phyloP scores from a whole-genome alignment of 2,113 vertebrate species.

The Anoura caudifer region DNA sequence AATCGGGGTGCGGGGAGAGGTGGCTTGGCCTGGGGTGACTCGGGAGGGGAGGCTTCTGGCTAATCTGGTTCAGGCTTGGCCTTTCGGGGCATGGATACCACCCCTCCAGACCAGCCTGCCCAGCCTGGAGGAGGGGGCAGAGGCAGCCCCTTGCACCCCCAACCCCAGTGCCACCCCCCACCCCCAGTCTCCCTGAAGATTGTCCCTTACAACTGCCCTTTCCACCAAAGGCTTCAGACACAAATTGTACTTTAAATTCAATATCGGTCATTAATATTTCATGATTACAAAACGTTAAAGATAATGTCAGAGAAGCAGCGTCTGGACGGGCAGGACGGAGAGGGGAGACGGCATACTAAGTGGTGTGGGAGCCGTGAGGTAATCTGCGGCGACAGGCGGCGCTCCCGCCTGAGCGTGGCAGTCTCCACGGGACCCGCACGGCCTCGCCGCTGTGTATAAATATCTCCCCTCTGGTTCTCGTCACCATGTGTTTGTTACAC shows the following conservation, averaged over 20 bases:
- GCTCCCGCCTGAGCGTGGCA: slow-evolving; percentile 57
- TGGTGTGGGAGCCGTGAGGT: slow-evolving; percentile 67
- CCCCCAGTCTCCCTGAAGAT: slow-evolving; percentile 51
- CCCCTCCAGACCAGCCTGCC: background rate
- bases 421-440: slow-evolving; percentile 69
- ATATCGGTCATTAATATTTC: slow-evolving; percentile 88
- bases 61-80: background rate
- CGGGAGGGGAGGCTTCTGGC: background rate
- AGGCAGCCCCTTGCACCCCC: fast-evolving
- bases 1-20: background rate
- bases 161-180: fast-evolving
- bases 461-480: slow-evolving; percentile 80
- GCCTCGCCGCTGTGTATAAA: slow-evolving; percentile 59
- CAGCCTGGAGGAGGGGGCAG: background rate
- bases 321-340: slow-evolving; percentile 78
- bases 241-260: slow-evolving; percentile 86
- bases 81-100: background rate
- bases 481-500: slow-evolving; percentile 72
- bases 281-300: slow-evolving; percentile 87
- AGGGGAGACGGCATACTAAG: slow-evolving; percentile 73
- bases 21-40: background rate
- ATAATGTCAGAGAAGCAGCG: slow-evolving; percentile 83
- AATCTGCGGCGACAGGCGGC: slow-evolving; percentile 77
- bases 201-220: slow-evolving; percentile 82
- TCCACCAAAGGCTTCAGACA: slow-evolving; percentile 81